Conservation (phyloP, 2,797 vertebrate genomes). For the Urophycis tenuis region DNA sequence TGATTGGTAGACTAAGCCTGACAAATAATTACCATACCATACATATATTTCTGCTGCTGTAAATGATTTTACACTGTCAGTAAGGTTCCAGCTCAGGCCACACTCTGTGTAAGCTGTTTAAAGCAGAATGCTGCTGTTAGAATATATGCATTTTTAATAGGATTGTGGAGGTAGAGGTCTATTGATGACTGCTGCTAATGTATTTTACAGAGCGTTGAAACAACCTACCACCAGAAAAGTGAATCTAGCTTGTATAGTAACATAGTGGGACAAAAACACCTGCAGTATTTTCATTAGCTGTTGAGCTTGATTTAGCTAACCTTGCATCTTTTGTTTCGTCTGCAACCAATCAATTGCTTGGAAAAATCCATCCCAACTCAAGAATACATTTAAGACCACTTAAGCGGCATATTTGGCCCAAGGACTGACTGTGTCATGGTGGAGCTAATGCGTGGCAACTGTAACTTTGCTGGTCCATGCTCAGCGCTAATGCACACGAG, state of each 20-base stretch:
- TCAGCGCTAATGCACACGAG: constrained; percentile 48
- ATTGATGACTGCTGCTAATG: constrained; percentile 39
- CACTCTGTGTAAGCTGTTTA: constrained; percentile 46
- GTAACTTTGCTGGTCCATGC: constrained; percentile 36
- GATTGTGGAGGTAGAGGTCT: constrained; percentile 47
- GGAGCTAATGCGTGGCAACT: constrained; percentile 10
- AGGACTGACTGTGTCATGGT: constrained; percentile 5
- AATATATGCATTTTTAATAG: constrained; percentile 65
- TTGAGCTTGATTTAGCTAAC: constrained; percentile 15
- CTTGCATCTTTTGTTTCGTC: constrained; percentile 1
- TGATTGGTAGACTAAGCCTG: constrained; percentile 30
- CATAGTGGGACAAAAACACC: constrained; percentile 8
- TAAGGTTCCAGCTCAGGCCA: constrained; percentile 52
- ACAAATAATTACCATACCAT: constrained; percentile 45
- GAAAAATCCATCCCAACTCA: constrained; percentile 8
- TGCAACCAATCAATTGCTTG: constrained; percentile 9
- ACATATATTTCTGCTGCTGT: constrained; percentile 37
- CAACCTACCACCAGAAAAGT: constrained; percentile 28
- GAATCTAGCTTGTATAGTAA: not conserved
- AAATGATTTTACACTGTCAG: constrained; percentile 46
- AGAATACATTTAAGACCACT: constrained; percentile 9
- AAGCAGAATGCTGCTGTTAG: constrained; percentile 59
- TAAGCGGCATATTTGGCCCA: constrained; percentile 7
- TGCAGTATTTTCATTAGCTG: constrained; percentile 15
- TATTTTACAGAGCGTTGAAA: constrained; percentile 40